Percentiles rank a stretch among this genome's conserved stretches.
These are phyloP conservation scores for Branchellion lobata DNA, from an alignment of 2,888 invertebrate species.

Conservation along the genomic window DNA sequence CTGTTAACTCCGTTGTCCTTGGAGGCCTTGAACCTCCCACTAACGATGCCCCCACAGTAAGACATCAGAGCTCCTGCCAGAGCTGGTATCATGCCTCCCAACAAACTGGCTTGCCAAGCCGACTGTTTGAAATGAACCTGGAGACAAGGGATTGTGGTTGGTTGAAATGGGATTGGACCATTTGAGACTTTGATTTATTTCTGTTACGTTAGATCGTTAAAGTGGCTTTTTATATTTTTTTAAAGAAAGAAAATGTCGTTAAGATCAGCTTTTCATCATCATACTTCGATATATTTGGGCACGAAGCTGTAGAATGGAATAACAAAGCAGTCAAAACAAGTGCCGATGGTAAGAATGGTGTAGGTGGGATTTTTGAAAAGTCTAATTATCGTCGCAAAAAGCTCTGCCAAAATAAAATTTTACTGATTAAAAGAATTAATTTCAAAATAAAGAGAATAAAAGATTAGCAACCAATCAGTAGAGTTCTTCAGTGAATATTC, in stretches of 20 bases:
- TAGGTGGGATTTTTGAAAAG: constrained; percentile 48
- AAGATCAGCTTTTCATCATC: no score
- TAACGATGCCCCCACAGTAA: constrained; percentile 39
- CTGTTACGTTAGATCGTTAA: no score
- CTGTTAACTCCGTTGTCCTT: constrained; percentile 32
- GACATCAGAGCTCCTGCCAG: constrained; percentile 28
- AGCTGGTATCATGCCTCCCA: constrained; percentile 43
- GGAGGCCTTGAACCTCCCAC: constrained; percentile 39
- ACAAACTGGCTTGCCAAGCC: constrained; percentile 39
- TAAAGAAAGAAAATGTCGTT: no score
- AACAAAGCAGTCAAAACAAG: constrained; percentile 47
- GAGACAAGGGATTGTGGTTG: no score
- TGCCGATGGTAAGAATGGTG: constrained; percentile 37
- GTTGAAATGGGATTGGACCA: no score
- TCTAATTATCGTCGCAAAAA: constrained; percentile 42
- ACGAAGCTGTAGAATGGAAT: constrained; percentile 50
- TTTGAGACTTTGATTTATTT: no score
- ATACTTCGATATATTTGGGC: constrained; percentile 49
- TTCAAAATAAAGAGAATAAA: no score
- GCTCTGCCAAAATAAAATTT: constrained; percentile 33
- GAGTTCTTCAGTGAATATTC: no score
- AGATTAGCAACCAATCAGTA: no score
- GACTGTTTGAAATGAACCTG: constrained; percentile 43
- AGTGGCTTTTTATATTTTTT: no score
- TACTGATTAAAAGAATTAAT: neutral